Conservation (phyloP, 30 jellyfish, hydroid and myxozoan species). For the Chrysaora quinquecirrha region DNA sequence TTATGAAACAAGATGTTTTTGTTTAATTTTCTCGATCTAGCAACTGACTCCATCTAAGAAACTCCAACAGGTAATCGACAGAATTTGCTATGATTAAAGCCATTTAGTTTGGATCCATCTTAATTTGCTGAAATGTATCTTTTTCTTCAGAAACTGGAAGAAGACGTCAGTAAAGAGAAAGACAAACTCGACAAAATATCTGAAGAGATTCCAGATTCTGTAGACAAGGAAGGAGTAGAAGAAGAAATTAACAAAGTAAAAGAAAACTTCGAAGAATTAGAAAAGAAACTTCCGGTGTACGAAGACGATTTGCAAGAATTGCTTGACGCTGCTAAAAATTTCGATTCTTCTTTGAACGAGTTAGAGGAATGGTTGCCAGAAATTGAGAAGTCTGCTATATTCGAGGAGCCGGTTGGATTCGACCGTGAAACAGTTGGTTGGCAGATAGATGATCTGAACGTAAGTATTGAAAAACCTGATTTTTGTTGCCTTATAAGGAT, state of each 20-base stretch:
- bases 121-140: too few species aligned
- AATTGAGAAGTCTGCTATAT: constrained; percentile 47
- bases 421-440: constrained; percentile 55
- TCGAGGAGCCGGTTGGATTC: constrained; percentile 64
- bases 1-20: too few species aligned
- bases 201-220: constrained; percentile 56
- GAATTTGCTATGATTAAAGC: too few species aligned
- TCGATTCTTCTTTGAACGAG: constrained; percentile 60
- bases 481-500: too few species aligned
- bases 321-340: constrained; percentile 61
- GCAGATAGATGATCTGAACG: constrained; percentile 79
- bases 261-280: constrained; percentile 41
- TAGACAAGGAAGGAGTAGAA: constrained; percentile 62
- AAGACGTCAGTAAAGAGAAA: constrained; percentile 50
- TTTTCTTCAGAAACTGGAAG: constrained; percentile 65
- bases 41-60: too few species aligned
- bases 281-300: constrained; percentile 49
- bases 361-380: constrained; percentile 86
- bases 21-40: too few species aligned
- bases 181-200: constrained; percentile 30
- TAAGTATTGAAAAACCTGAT: constrained; percentile 1
- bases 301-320: constrained; percentile 50
- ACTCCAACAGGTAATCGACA: too few species aligned
- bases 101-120: too few species aligned
- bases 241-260: constrained; percentile 56